Percentiles rank a stretch among this genome's conserved stretches.
Evolutionary conservation across 2,113 vertebrate genomes (phyloP).

Genomic region (Phocoena sinus): DNA sequence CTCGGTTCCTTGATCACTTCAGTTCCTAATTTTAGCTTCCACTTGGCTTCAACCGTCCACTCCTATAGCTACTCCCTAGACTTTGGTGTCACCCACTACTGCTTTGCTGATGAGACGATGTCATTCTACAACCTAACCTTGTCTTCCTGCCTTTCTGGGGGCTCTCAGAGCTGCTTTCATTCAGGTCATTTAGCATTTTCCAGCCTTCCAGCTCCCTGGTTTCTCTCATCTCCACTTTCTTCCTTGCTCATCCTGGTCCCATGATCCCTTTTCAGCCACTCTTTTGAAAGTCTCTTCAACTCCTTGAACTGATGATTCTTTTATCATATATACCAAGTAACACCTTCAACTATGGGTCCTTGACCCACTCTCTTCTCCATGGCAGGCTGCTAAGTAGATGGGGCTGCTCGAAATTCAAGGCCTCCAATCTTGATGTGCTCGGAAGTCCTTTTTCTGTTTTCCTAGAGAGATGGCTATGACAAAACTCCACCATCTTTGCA

Average conservation of each 20-base stretch:
- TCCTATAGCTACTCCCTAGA: background rate
- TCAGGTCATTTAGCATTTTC: background rate
- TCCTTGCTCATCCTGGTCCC: background rate
- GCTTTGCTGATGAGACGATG: background rate
- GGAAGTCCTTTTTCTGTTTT: background rate
- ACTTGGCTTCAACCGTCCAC: background rate
- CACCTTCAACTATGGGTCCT: background rate
- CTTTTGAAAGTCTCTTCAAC: background rate
- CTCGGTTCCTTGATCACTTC: background rate
- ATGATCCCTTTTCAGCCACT: background rate
- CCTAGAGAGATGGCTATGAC: background rate
- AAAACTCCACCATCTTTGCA: background rate
- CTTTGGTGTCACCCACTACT: background rate
- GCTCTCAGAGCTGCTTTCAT: background rate
- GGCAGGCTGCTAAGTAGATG: background rate
- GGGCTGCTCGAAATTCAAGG: background rate
- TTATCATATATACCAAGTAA: background rate
- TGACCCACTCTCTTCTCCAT: background rate
- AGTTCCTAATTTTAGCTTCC: background rate
- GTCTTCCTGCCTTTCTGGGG: background rate
- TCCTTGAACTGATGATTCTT: background rate
- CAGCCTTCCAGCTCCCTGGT: background rate
- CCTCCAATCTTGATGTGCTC: background rate
- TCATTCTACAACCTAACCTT: background rate
- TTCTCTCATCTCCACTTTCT: background rate